phyloP scores from a whole-genome alignment of 2,888 invertebrate genomes.

The Ectemnius lituratus region DNA sequence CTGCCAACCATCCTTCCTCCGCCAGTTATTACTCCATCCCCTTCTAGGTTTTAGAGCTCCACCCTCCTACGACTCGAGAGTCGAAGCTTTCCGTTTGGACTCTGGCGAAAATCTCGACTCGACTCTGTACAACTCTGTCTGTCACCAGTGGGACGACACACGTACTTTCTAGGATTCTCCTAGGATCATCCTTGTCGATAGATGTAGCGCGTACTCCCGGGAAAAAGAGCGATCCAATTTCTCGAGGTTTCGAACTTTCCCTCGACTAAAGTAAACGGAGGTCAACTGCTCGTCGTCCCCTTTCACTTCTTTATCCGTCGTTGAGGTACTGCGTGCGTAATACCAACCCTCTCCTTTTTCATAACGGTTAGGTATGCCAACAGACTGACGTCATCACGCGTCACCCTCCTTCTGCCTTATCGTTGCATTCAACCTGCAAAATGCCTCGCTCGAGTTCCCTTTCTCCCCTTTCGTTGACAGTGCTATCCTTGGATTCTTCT shows the following conservation, averaged over 20 bases:
- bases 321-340: background rate
- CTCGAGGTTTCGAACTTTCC: background rate
- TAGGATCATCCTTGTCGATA: constrained; percentile 35
- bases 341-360: background rate
- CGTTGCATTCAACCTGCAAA: constrained; percentile 2
- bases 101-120: constrained; percentile 31
- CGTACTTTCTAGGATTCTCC: constrained; percentile 18
- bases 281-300: background rate
- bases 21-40: constrained; percentile 15
- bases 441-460: background rate
- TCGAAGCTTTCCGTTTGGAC: constrained; percentile 14
- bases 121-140: constrained; percentile 7
- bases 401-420: background rate
- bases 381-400: background rate
- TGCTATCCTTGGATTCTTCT: background rate
- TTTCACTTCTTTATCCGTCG: no score
- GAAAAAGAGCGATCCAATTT: background rate
- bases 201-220: background rate
- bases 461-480: background rate
- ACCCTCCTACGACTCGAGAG: background rate
- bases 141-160: constrained; percentile 24
- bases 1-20: background rate
- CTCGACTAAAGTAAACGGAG: constrained; percentile 3
- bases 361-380: background rate
- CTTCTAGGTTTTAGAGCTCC: background rate